A percentile compares a stretch with the other conserved stretches of the same genome.
phyloP scores from a whole-genome alignment of 2,797 vertebrate genomes.

The Erethizon dorsatum region DNA sequence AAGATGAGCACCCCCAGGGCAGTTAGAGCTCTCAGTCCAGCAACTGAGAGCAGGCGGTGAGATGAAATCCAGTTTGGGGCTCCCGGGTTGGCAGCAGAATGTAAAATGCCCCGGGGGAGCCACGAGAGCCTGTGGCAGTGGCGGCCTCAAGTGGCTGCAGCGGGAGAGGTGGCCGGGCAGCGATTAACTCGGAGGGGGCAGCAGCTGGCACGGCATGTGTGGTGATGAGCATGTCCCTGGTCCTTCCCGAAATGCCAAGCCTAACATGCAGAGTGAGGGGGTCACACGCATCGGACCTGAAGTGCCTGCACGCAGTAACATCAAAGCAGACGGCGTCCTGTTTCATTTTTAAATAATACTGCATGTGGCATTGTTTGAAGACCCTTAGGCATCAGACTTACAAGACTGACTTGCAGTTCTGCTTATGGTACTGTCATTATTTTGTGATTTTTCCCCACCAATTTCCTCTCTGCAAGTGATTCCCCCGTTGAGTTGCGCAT shows the following conservation, averaged over 20 bases:
- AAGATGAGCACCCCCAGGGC: background rate
- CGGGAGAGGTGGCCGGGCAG: background rate
- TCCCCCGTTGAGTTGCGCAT: slow-evolving; percentile 92
- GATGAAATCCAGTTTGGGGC: background rate
- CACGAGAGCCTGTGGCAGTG: fast-evolving
- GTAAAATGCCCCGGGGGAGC: fast-evolving
- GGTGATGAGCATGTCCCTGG: fast-evolving
- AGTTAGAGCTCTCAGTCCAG: background rate
- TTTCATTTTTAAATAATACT: background rate
- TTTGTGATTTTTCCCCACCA: slow-evolving; percentile 87
- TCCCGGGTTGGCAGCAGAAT: background rate
- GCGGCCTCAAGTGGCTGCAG: fast-evolving
- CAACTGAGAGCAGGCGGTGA: background rate
- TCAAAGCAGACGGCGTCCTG: fast-evolving
- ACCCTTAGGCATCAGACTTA: slow-evolving; percentile 75
- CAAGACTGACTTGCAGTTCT: slow-evolving; percentile 74
- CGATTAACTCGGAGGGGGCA: fast-evolving
- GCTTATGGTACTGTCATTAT: slow-evolving; percentile 67
- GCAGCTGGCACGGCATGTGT: fast-evolving
- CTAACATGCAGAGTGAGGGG: slow-evolving; percentile 64
- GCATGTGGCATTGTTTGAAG: slow-evolving; percentile 80
- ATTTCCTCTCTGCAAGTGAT: slow-evolving; percentile 85
- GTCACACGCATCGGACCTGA: slow-evolving; percentile 47
- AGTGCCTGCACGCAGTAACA: background rate
- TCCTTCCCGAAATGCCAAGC: background rate